Base-by-base conservation (phyloP, 2,888 invertebrate genomes). In the Aspidiotus rigidus region DNA sequence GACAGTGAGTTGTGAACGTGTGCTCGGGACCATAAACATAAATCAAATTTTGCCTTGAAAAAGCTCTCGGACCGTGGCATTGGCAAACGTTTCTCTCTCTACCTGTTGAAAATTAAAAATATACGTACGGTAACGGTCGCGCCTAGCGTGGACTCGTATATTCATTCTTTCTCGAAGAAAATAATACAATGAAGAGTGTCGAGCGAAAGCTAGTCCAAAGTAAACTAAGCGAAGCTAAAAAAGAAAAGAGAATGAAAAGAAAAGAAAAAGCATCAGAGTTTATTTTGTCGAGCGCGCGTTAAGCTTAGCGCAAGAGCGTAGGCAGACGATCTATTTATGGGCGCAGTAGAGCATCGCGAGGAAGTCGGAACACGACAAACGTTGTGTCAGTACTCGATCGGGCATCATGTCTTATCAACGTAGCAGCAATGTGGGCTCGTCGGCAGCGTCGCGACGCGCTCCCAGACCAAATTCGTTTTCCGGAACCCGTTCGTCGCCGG, bases 241-340 rank as follows among this genome's bases (percentile, higher is more conserved):
- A n/a, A n/a, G 28, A 28, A 28, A 28, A 28, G 28, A 28, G 28
- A 28, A 28, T 28, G 28, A 28, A 28, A 28, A 28, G 28, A 28
- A 28, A 28, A 28, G 28, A 28, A 28, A 28, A 28, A 28, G 28
- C 28, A 28, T 28, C 28, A 1, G 28, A 28, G 28, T 28, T 28
- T 28, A 5, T 28, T 28, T 28, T 28, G 28, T 28, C 28, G 28
- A 28, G 5, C 28, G 61, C 42, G 44, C 62, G 49, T 17, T 16
- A 9, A 7, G 8, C 28, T 39, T 56, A n/a, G 60, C 49, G 10
- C n/a, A 11, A 11, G n/a, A 49, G 49, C 66, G 66, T 66, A 42
- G 66, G 66, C 59, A 59, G 66, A 15, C 49, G 16, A 49, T 66
- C 66, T 66, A 66, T 66, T 66, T 66, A 66, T 66, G 66, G 64